Percentiles rank a stretch among this genome's conserved stretches.
Evolutionary conservation across 2,797 vertebrate species (phyloP).

Genomic region (Emys orbicularis): DNA sequence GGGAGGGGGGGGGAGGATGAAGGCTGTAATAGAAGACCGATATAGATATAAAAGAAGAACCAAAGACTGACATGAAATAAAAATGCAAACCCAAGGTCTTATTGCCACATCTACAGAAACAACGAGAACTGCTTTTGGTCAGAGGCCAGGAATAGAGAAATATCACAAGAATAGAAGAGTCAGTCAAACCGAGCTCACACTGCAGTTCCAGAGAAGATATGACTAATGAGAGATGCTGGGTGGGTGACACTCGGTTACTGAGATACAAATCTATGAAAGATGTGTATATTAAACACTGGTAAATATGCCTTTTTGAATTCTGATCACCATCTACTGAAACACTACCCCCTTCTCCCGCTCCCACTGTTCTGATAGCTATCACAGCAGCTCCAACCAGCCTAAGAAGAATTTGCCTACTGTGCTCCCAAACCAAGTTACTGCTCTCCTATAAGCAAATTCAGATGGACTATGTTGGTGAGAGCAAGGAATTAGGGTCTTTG

Average conservation of each 20-base stretch:
- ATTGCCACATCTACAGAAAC: conserved; percentile 61
- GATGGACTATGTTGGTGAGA: neutral
- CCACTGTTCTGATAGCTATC: conserved; percentile 15
- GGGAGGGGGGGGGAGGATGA: neutral
- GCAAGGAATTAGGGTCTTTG: neutral
- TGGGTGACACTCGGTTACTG: conserved; percentile 31
- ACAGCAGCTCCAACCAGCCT: conserved; percentile 34
- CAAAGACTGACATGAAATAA: neutral
- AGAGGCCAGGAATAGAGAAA: conserved; percentile 59
- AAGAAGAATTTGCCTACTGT: neutral
- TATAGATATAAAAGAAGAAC: neutral
- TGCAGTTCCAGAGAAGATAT: conserved; percentile 18
- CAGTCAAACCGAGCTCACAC: neutral
- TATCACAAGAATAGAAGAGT: conserved; percentile 43
- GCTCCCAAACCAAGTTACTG: conserved; percentile 16
- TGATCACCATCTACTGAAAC: conserved; percentile 52
- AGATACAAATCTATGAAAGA: conserved; percentile 9
- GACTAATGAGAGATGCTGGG: conserved; percentile 17
- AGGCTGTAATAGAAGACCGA: neutral
- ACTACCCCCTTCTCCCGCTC: conserved; percentile 49
- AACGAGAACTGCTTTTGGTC: conserved; percentile 40
- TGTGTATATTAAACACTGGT: neutral
- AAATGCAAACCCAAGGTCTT: conserved; percentile 46
- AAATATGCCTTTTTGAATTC: conserved; percentile 52
- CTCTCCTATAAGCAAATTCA: neutral